Percentiles rank a stretch among this genome's conserved stretches.
phyloP scores from a whole-genome alignment of 2,113 vertebrate genomes.

The Eptatretus burgeri region DNA sequence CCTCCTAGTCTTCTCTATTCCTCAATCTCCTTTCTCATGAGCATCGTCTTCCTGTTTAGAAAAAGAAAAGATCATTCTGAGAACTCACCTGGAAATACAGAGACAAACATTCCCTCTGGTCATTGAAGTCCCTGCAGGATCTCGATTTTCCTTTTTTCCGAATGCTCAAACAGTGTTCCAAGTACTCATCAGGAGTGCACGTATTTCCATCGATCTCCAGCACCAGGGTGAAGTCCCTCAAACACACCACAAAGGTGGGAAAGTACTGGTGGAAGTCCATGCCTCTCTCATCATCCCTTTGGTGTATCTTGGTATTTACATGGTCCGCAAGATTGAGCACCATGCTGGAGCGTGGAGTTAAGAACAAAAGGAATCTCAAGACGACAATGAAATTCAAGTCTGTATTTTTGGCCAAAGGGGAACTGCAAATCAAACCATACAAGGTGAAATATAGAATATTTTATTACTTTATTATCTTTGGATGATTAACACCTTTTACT shows the following conservation, averaged over 20 bases:
- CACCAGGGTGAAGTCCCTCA: slow-evolving; percentile 3
- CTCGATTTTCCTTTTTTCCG: not conserved
- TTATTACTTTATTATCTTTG: too few species aligned
- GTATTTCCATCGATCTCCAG: not conserved
- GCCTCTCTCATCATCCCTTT: not conserved
- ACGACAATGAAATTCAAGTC: too few species aligned
- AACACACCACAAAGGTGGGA: not conserved
- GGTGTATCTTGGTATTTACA: not conserved
- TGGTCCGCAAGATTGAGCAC: slow-evolving; percentile 3
- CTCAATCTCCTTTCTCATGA: too few species aligned
- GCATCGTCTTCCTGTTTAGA: too few species aligned
- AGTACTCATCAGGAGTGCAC: slow-evolving; percentile 1
- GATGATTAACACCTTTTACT: too few species aligned
- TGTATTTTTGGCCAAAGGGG: too few species aligned
- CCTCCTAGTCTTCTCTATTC: too few species aligned
- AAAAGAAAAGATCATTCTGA: too few species aligned
- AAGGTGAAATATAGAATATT: too few species aligned
- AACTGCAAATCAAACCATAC: too few species aligned
- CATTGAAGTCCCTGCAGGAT: not conserved
- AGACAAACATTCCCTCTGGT: not conserved
- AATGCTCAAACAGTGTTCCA: slow-evolving; percentile 1
- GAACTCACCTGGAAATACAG: slow-evolving; percentile 1
- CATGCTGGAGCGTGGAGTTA: not conserved
- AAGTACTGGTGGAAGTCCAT: slow-evolving; percentile 3
- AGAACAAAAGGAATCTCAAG: too few species aligned